phyloP scores from a whole-genome alignment of 2,888 invertebrate genomes.

The Drosophila nr. perissopoda region DNA sequence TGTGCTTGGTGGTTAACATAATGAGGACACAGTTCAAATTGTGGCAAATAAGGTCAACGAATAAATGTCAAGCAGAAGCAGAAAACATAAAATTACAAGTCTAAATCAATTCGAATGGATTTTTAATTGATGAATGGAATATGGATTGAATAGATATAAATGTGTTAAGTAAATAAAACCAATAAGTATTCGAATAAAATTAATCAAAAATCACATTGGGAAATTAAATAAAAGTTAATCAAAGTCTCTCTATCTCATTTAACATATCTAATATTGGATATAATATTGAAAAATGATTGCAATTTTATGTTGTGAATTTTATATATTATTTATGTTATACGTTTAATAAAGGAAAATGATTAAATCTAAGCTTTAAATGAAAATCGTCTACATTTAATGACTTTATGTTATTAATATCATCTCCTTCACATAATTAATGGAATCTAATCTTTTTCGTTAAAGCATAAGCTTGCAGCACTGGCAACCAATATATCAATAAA shows the following conservation, averaged over 20 bases:
- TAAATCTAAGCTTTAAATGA: background rate
- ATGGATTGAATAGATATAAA: background rate
- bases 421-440: background rate
- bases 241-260: background rate
- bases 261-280: background rate
- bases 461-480: no score
- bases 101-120: background rate
- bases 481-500: background rate
- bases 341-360: background rate
- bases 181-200: background rate
- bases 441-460: background rate
- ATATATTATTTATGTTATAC: background rate
- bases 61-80: constrained; percentile 5
- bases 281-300: background rate
- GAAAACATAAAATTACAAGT: background rate
- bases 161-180: background rate
- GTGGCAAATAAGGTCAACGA: background rate
- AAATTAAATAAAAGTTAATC: background rate
- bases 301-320: background rate
- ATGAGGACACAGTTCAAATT: background rate
- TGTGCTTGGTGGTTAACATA: background rate
- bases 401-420: background rate
- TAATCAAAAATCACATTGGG: background rate
- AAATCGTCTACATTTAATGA: background rate
- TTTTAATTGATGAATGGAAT: background rate